These are phyloP conservation scores for Brachyrhaphis roseni DNA, from an alignment of 2,797 vertebrate genomes.

Conservation along the genomic window DNA sequence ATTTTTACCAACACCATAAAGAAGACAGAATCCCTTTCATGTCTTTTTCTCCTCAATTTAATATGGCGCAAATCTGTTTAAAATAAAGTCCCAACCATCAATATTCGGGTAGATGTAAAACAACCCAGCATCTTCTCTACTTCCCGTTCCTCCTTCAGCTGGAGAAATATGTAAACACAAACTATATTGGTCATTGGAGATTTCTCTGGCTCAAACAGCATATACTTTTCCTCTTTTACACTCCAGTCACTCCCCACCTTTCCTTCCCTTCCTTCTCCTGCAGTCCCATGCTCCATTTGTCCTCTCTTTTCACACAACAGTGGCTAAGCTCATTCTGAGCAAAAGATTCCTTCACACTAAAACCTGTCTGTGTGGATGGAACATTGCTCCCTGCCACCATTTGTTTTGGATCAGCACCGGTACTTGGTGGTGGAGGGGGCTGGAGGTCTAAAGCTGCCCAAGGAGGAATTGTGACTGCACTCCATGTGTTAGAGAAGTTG, in stretches of 20 bases:
- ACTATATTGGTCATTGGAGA: conserved; percentile 13
- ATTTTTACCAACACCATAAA: conserved; percentile 4
- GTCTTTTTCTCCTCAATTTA: neutral
- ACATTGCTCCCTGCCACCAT: conserved; percentile 72
- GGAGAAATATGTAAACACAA: conserved; percentile 23
- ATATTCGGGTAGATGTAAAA: conserved; percentile 3
- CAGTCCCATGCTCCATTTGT: conserved; percentile 73
- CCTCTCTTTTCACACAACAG: conserved; percentile 59
- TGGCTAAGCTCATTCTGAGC: conserved; percentile 66
- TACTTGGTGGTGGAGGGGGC: conserved; percentile 56
- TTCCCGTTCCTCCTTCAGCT: conserved; percentile 10
- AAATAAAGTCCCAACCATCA: neutral
- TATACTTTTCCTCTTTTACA: conserved; percentile 30
- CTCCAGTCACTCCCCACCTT: conserved; percentile 32
- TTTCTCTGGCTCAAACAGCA: conserved; percentile 21
- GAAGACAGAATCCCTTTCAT: conserved; percentile 7
- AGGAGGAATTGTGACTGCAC: conserved; percentile 36
- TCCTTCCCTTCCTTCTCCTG: conserved; percentile 35
- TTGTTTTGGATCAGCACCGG: conserved; percentile 74
- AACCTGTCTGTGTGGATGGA: conserved; percentile 77
- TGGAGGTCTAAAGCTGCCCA: conserved; percentile 45
- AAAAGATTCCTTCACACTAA: conserved; percentile 79
- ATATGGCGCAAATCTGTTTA: neutral
- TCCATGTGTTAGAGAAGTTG: conserved; percentile 39
- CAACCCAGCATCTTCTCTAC: neutral